These are phyloP conservation scores for Pseudopodoces humilis DNA, from an alignment of 2,113 vertebrate genomes.

Conservation along the genomic window DNA sequence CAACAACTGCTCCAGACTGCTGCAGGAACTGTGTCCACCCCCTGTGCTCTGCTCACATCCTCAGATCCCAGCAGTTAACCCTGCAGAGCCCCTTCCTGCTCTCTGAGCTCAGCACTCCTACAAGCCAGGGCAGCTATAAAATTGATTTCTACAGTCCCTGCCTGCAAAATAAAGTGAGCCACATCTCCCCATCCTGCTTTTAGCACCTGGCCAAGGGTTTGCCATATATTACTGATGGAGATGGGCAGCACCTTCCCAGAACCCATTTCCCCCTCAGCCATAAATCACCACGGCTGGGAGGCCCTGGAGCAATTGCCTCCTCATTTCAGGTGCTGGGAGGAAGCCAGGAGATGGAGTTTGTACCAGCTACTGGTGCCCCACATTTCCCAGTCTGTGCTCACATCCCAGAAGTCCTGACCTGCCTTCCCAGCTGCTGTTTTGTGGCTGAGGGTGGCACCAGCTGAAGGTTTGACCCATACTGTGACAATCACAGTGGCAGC, in stretches of 20 bases:
- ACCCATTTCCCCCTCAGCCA: neutral
- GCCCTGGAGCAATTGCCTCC: neutral
- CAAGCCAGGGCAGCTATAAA: neutral
- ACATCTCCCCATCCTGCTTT: neutral
- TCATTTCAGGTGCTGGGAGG: neutral
- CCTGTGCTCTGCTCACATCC: neutral
- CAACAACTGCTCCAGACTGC: neutral
- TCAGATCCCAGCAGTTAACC: neutral
- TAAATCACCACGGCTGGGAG: neutral
- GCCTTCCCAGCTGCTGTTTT: neutral
- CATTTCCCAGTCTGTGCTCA: neutral
- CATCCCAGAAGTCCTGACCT: neutral
- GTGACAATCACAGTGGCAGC: neutral
- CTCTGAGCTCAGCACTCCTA: neutral
- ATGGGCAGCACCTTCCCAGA: neutral
- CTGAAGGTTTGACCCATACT: neutral
- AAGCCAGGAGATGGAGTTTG: neutral
- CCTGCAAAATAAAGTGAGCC: fast-evolving
- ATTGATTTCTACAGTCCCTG: neutral
- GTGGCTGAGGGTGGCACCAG: neutral
- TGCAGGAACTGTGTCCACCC: neutral
- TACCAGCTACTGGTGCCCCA: neutral
- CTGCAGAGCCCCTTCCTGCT: neutral
- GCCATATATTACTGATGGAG: neutral
- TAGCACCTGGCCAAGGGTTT: neutral